Evolutionary conservation across 1,140 invertebrate species (phyloP), one percentile per base, ranked within the genome.

Genomic region (Pseudomyrmex pallidus): DNA sequence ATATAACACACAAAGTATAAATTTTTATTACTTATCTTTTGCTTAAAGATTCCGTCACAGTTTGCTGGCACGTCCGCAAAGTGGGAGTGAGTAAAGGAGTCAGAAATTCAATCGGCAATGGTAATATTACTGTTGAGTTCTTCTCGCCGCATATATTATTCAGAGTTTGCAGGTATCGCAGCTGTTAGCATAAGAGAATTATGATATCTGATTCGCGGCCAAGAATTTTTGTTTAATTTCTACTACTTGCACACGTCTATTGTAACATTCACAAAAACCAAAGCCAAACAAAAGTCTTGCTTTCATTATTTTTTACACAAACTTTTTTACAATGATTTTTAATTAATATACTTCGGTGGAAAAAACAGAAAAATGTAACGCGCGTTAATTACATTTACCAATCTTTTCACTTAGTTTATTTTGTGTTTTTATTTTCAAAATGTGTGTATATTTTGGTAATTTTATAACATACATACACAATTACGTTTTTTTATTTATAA

Each of bases 41-140:
- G 20, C 15, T 12, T 56, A 48, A 78, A 15, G 3, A n/a, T 63
- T 7, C 46, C 4, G 15, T 3, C 22, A 35, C 35, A 70, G 22
- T 25, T 50, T 78, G 48, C 2, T 70, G 85, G 22, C 46, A 44
- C 7, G 35, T 35, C 13, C 1, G 10, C 17, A 25, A 13, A 44
- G 35, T 13, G 54, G 17, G n/a, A 2, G 57, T 59, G 44, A 90
- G 46, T 35, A 90, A 91, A 1, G 88, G 73, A 5, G 96, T 95
- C 50, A 99, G 92, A 83, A 99, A 96, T 91, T 99, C 98, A 90
- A 99, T 97, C 15, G 98, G 98, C 85, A 99, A 94, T 10, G 98
- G 98, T 93, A 99, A 99, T 83, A 99, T 97, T 90, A 99, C 99
- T 4, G 98, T 99, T 1, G 98, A 99, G 92, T 99, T 99, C 95